Conservation (phyloP, 2,888 invertebrate species). For the Elmis aenea region DNA sequence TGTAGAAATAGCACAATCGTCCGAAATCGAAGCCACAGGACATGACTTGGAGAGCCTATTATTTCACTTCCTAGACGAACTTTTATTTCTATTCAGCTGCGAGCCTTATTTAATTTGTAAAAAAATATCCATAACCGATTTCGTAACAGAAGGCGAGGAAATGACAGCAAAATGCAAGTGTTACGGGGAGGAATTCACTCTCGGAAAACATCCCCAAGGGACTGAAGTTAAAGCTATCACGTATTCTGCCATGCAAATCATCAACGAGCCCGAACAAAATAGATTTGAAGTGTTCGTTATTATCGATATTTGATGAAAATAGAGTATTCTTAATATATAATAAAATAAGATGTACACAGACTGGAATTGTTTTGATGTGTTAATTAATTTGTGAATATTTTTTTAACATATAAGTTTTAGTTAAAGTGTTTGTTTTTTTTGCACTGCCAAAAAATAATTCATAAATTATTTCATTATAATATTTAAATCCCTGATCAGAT, state of each 20-base stretch:
- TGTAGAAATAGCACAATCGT: slow-evolving; percentile 74
- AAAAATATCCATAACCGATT: slow-evolving; percentile 82
- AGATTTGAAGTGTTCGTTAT: slow-evolving; percentile 92
- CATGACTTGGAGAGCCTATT: slow-evolving; percentile 85
- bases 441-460: background rate
- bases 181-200: slow-evolving; percentile 90
- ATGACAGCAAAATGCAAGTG: slow-evolving; percentile 75
- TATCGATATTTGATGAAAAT: slow-evolving; percentile 94
- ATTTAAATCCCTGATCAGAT: too few species aligned
- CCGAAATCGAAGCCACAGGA: slow-evolving; percentile 81
- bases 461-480: too few species aligned
- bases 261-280: slow-evolving; percentile 65
- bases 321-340: too few species aligned
- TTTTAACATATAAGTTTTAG: background rate
- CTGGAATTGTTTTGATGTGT: too few species aligned
- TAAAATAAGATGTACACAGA: too few species aligned
- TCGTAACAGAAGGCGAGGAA: slow-evolving; percentile 65
- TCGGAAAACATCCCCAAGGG: slow-evolving; percentile 94
- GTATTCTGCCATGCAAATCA: slow-evolving; percentile 96
- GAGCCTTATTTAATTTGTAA: slow-evolving; percentile 86
- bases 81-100: slow-evolving; percentile 85
- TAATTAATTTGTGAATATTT: background rate
- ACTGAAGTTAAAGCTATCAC: slow-evolving; percentile 99
- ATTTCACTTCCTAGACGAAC: slow-evolving; percentile 91
- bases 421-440: slow-evolving; percentile 1